Base-by-base conservation (phyloP, 2,888 invertebrate genomes). In the Caenorhabditis panamensis region DNA sequence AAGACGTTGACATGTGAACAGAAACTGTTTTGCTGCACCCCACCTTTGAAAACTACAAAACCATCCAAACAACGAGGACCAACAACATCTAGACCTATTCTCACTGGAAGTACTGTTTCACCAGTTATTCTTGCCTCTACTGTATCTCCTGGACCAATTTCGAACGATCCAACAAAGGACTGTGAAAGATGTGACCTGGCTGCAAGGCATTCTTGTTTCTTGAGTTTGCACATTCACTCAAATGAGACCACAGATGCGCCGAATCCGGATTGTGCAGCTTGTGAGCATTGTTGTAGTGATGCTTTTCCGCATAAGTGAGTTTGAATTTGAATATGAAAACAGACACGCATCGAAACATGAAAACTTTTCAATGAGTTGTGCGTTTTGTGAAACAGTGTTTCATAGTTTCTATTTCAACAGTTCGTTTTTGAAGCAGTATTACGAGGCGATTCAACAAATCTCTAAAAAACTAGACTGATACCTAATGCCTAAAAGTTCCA, bases 231-330 rank as follows among this genome's bases (percentile, higher is more conserved):
- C n/a, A n/a, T 64, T 3, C 36, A 41, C 9, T 59, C 64, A 24
- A 73, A 67, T 37, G 1, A 5, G 1, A 41, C 67, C 4, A n/a
- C 61, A 1, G 37, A 20, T 13, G 4, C 36, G 0, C 11, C 59
- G 22, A 62, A 62, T 63, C 36, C 51, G n/a, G 51, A 51, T 28
- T 69, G 77, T 54, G n/a, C 22, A 3, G 53, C 26, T 0, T 78
- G 77, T 26, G 44, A 62, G 8, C 62, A 61, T 2, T 76, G 76
- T 37, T 79, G 79, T 58, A 62, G 56, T 16, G 79, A 73, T 36
- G 79, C 72, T 1, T 62, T 63, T 26, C 67, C 62, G 13, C 63
- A 73, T 28, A 67, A 26, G 72, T 72, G 20, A 56, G 64, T 53
- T 37, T n/a, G n/a, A n/a, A n/a, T n/a, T n/a, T n/a, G n/a, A n/a